A percentile compares a stretch with the other conserved stretches of the same genome.
Evolutionary conservation across 2,113 vertebrate genomes (phyloP).

Genomic region (Ameiurus melas): DNA sequence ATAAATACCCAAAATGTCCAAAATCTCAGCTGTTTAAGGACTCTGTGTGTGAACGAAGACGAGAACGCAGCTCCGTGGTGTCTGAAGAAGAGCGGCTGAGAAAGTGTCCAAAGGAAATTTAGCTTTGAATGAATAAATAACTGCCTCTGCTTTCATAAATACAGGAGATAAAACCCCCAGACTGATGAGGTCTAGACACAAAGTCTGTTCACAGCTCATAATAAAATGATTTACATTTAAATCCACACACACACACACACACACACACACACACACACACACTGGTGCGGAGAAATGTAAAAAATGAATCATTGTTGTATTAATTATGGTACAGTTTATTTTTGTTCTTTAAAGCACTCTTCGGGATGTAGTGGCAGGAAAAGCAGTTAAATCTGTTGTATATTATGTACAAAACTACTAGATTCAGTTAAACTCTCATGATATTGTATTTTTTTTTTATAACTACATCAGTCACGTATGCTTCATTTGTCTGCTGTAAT

Average conservation of each 20-base stretch:
- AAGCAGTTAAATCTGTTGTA: slow-evolving; percentile 74
- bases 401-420: slow-evolving; percentile 75
- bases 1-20: slow-evolving; percentile 45
- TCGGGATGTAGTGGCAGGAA: slow-evolving; percentile 60
- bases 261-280: neutral
- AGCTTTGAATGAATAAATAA: slow-evolving; percentile 1
- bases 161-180: neutral
- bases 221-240: neutral
- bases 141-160: neutral
- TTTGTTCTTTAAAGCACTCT: slow-evolving; percentile 64
- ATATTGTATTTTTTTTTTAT: slow-evolving; percentile 52
- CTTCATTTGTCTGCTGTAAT: slow-evolving; percentile 4
- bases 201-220: neutral
- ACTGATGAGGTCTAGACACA: neutral
- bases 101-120: slow-evolving; percentile 9
- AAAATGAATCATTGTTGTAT: neutral
- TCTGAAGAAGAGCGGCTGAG: neutral
- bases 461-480: neutral
- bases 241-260: neutral
- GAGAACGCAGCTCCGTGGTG: neutral
- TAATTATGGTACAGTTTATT: slow-evolving; percentile 35
- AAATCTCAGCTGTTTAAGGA: slow-evolving; percentile 40
- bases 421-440: slow-evolving; percentile 50
- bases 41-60: slow-evolving; percentile 1
- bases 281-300: neutral